Conservation (phyloP, 2,113 vertebrate species). For the Isichthys henryi region DNA sequence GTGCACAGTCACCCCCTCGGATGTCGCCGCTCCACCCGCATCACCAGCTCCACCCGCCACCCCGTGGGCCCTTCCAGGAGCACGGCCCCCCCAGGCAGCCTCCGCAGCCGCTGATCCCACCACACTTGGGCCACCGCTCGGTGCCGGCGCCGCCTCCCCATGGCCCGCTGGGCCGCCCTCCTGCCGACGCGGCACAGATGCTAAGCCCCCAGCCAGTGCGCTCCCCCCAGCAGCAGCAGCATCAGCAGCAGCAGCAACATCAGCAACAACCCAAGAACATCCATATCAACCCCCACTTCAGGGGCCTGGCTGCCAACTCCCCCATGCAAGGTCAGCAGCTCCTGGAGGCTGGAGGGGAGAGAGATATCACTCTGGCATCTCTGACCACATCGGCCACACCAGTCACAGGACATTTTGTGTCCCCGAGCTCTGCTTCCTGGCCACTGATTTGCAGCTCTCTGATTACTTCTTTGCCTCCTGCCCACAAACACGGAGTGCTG, state of each 20-base stretch:
- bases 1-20: constrained; percentile 17
- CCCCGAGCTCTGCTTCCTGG: background rate
- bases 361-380: background rate
- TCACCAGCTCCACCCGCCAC: constrained; percentile 57
- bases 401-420: background rate
- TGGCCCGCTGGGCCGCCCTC: constrained; percentile 65
- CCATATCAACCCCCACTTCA: constrained; percentile 97
- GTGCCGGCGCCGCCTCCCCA: constrained; percentile 48
- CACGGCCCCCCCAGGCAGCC: constrained; percentile 67
- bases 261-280: constrained; percentile 83
- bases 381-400: background rate
- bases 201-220: constrained; percentile 70
- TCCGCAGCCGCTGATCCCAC: constrained; percentile 77
- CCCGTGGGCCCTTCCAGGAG: constrained; percentile 77
- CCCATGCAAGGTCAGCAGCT: constrained; percentile 76
- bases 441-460: background rate
- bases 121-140: constrained; percentile 78
- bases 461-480: background rate
- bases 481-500: background rate
- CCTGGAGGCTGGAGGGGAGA: background rate
- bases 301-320: constrained; percentile 72
- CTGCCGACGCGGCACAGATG: constrained; percentile 71
- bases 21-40: constrained; percentile 70
- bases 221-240: constrained; percentile 58
- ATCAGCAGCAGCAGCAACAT: background rate